Evolutionary conservation across 2,113 vertebrate species (phyloP).

Genomic region (Heliornis fulica): DNA sequence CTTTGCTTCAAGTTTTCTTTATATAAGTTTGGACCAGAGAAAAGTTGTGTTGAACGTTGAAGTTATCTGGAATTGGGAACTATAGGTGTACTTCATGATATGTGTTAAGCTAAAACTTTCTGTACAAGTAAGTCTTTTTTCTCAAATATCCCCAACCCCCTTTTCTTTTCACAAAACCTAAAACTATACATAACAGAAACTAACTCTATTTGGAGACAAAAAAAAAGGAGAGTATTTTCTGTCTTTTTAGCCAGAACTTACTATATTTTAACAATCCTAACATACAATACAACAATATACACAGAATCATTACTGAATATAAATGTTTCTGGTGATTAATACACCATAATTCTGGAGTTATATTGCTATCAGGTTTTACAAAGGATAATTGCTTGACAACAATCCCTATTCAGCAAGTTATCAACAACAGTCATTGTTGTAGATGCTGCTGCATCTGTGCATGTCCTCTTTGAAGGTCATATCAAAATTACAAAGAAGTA

Average conservation of each 20-base stretch:
- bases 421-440: background rate
- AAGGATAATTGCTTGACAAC: background rate
- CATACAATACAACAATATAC: background rate
- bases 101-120: background rate
- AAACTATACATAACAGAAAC: background rate
- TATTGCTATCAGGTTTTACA: background rate
- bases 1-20: constrained; percentile 65
- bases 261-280: background rate
- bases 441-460: background rate
- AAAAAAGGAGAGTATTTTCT: background rate
- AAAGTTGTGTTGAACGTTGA: background rate
- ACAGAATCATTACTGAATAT: background rate
- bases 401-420: background rate
- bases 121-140: background rate
- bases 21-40: background rate
- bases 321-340: background rate
- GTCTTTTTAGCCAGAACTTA: background rate
- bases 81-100: background rate
- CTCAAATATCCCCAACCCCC: background rate
- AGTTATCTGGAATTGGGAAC: background rate
- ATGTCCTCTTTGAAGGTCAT: background rate
- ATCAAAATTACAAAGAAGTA: background rate
- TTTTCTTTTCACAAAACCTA: background rate
- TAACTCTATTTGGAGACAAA: background rate
- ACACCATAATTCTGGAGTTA: background rate